phyloP scores from a whole-genome alignment of 92 coral and sea anemone genomes.

The Porites divaricata region DNA sequence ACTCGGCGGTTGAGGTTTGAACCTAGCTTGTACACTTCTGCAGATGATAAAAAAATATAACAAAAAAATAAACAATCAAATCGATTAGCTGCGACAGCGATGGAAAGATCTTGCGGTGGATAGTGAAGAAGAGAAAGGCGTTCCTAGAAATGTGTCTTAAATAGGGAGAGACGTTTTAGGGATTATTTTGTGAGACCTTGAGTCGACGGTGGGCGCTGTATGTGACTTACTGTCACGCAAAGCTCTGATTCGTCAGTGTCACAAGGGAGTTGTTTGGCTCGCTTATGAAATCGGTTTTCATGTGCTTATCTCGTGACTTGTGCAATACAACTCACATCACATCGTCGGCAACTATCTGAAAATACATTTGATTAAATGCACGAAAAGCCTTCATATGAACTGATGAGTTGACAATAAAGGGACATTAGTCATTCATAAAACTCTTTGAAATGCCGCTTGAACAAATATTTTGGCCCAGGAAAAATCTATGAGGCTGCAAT shows the following conservation, averaged over 20 bases:
- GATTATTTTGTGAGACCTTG: background rate
- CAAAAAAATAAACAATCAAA: no score
- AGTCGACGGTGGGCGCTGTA: background rate
- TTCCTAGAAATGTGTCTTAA: no score
- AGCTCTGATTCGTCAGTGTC: background rate
- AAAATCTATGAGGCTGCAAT: background rate
- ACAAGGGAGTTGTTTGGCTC: background rate
- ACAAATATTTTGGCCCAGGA: background rate
- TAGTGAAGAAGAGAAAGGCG: no score
- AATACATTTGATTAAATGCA: background rate
- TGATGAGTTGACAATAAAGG: conserved; percentile 3
- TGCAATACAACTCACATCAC: background rate
- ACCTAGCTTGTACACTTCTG: no score
- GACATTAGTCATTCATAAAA: background rate
- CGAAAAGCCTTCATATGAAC: background rate
- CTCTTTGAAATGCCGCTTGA: conserved; percentile 8
- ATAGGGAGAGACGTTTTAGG: no score
- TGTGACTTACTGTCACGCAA: background rate
- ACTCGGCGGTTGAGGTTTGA: no score
- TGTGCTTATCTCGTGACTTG: background rate
- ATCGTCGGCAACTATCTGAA: background rate
- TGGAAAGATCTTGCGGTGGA: no score
- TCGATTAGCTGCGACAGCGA: no score
- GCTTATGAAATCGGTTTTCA: background rate
- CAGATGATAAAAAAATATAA: no score